Evolutionary conservation across 2,888 invertebrate genomes (phyloP).

Genomic region (Neria commutata): DNA sequence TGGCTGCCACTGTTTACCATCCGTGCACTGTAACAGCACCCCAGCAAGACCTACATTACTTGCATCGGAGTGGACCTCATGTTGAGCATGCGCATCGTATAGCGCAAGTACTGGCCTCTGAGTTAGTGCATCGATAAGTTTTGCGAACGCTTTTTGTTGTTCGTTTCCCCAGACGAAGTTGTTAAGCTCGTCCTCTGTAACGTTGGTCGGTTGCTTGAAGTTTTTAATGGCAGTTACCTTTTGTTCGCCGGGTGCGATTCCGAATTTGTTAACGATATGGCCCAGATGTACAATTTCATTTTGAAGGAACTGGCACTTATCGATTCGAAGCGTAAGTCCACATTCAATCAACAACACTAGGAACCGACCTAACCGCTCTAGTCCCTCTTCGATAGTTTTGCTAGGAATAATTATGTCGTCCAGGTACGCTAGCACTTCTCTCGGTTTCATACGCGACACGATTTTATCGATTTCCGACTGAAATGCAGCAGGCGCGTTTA

Average conservation of each 20-base stretch:
- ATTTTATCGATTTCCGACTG: conserved; percentile 8
- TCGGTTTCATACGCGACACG: background rate
- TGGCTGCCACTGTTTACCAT: conserved; percentile 18
- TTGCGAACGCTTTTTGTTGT: conserved; percentile 14
- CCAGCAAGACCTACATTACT: conserved; percentile 15
- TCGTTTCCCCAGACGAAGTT: conserved; percentile 3
- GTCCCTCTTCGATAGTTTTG: conserved; percentile 2
- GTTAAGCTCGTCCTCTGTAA: conserved; percentile 2
- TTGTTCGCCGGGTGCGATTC: conserved; percentile 21
- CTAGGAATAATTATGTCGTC: conserved; percentile 24
- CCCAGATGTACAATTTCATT: conserved; percentile 19
- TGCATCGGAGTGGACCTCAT: conserved; percentile 16
- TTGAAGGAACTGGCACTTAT: conserved; percentile 21
- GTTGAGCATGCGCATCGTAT: background rate
- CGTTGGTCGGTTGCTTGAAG: conserved; percentile 11
- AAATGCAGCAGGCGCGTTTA: conserved; percentile 13
- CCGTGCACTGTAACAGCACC: conserved; percentile 9
- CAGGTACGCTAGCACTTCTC: conserved; percentile 9
- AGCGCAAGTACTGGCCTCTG: background rate
- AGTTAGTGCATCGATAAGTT: conserved; percentile 5
- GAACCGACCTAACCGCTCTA: background rate
- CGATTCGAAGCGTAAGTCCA: conserved; percentile 16
- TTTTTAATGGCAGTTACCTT: conserved; percentile 11
- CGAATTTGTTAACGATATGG: conserved; percentile 13
- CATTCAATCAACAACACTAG: background rate